phyloP scores from a whole-genome alignment of 1,140 invertebrate genomes.

The Cydia strobilella region DNA sequence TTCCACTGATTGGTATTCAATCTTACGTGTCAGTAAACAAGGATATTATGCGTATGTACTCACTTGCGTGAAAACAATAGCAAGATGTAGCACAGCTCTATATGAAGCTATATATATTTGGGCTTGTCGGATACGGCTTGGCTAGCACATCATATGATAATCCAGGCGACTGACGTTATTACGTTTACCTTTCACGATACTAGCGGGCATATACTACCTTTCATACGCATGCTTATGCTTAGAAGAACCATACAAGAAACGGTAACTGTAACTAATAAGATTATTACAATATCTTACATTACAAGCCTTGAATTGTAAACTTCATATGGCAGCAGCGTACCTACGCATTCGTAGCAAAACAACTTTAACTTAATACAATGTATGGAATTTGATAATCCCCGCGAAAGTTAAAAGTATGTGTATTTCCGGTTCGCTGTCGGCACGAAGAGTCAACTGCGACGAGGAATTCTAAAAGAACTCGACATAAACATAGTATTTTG shows the following conservation, averaged over 20 bases:
- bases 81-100: no score
- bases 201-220: no score
- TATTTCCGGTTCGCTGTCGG: conserved; percentile 63
- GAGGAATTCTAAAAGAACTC: conserved; percentile 75
- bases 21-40: no score
- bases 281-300: neutral
- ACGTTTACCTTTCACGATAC: no score
- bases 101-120: no score
- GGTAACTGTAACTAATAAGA: neutral
- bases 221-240: no score
- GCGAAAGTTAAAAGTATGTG: conserved; percentile 50
- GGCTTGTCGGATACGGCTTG: neutral
- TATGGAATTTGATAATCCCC: conserved; percentile 33
- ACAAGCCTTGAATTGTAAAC: neutral
- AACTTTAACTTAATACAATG: conserved; percentile 15
- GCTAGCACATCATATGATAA: neutral
- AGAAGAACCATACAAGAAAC: neutral
- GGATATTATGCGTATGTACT: no score
- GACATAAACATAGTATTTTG: conserved; percentile 76
- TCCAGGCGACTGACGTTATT: neutral
- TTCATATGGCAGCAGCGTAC: neutral
- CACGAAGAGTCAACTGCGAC: conserved; percentile 69
- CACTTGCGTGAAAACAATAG: no score
- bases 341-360: neutral
- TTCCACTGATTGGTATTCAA: no score